Evolutionary conservation across 2,888 invertebrate genomes (phyloP), one percentile per base, ranked within the genome.

Genomic region (Cantharis nigra): DNA sequence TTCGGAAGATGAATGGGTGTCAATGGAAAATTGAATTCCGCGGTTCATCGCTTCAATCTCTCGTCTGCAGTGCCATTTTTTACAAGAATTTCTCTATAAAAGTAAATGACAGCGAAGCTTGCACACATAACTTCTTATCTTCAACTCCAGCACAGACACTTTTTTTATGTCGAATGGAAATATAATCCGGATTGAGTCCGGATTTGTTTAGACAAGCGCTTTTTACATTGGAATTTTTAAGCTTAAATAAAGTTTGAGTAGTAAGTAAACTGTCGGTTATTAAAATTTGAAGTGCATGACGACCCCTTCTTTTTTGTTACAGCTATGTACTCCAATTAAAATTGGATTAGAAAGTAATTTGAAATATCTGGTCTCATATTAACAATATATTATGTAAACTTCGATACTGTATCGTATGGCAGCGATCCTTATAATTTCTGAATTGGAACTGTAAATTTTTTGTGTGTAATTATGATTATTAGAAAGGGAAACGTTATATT

Each of bases 1-100:
- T 70, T 63, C 72, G 79, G 81, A 85, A 86, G 86, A 86, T 85
- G 84, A 86, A 87, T 87, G 85, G 85, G 85, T 91, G 91, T 91
- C 91, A 91, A 91, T 91, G 91, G 91, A 91, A 92, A 91, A 92
- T 92, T 92, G 91, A 92, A 92, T 92, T 91, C 91, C 90, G 91
- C 90, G 91, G 91, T 91, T 91, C 91, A 91, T 91, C 91, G 91
- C 91, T 90, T 91, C 91, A 91, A 91, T 91, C 85, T 86, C 86
- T 84, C 84, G 83, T 81, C 80, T 85, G 83, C 84, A 82, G 83
- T 81, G 83, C 83, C 83, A 85, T 86, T 86, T 87, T 86, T 86
- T 86, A 83, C 82, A 83, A 80, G 84, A 84, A 85, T 85, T 84
- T 84, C 84, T 85, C 83, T 83, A 86, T 85, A 85, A 85, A 86